phyloP scores from a whole-genome alignment of 2,888 invertebrate species.

The Camptogramma bilineatum region DNA sequence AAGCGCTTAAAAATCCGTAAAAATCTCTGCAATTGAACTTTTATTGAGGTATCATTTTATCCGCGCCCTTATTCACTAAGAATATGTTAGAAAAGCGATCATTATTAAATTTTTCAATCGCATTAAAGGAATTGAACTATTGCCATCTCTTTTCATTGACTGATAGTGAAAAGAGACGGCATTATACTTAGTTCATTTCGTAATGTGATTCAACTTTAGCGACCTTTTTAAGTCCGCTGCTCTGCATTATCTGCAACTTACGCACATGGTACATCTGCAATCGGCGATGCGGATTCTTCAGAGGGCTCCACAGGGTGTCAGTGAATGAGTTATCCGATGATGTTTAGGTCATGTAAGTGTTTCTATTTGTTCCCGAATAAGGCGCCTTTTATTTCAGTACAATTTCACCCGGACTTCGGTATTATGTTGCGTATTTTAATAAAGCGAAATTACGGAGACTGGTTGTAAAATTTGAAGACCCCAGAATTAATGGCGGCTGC shows the following conservation, averaged over 20 bases:
- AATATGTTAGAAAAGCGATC: neutral
- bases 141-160: no score
- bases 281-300: no score
- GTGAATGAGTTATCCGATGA: neutral
- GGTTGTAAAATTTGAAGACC: constrained; percentile 78
- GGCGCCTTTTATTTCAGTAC: constrained; percentile 62
- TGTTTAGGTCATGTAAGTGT: no score
- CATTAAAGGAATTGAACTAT: no score
- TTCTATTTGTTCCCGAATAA: constrained; percentile 4
- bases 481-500: constrained; percentile 69
- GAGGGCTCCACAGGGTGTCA: no score
- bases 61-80: constrained; percentile 25
- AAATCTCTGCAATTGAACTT: constrained; percentile 66
- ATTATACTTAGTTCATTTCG: no score
- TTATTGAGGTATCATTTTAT: constrained; percentile 62
- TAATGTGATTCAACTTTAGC: no score
- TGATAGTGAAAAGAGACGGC: no score
- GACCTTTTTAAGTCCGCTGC: no score
- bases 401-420: constrained; percentile 62
- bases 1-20: constrained; percentile 58
- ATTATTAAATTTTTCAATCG: neutral
- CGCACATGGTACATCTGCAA: no score
- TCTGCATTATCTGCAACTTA: no score
- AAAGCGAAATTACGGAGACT: constrained; percentile 75
- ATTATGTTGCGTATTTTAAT: constrained; percentile 77